phyloP scores from a whole-genome alignment of 2,888 invertebrate genomes.

The Nephrotoma appendiculata region DNA sequence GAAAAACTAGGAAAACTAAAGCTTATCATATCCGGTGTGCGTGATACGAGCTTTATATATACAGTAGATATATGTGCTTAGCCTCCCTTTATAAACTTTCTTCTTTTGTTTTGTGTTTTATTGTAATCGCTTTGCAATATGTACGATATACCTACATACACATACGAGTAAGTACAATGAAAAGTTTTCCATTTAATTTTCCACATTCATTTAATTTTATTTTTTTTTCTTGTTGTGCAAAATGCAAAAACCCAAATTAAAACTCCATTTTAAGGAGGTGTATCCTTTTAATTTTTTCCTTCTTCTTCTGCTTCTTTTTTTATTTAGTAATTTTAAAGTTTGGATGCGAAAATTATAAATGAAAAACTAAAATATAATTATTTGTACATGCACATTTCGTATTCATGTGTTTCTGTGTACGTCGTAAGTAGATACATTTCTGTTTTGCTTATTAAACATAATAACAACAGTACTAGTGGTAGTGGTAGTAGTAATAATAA shows the following conservation, averaged over 20 bases:
- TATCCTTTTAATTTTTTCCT: neutral
- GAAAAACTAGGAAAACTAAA: neutral
- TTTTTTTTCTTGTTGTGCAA: neutral
- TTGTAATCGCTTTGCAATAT: neutral
- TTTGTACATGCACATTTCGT: neutral
- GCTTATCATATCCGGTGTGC: conserved; percentile 4
- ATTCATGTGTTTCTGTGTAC: neutral
- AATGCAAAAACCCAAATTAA: neutral
- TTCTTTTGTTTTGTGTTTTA: neutral
- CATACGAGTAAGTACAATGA: neutral
- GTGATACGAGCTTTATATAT: neutral
- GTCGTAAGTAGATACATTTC: neutral
- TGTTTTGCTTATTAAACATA: neutral
- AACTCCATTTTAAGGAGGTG: neutral
- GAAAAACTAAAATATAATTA: neutral
- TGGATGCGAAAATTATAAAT: neutral
- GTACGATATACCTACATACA: neutral
- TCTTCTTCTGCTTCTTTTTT: neutral
- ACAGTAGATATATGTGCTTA: neutral
- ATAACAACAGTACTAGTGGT: neutral
- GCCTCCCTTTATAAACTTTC: neutral
- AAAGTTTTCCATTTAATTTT: neutral
- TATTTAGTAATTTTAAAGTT: neutral
- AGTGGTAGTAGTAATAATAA: neutral
- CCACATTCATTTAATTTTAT: neutral